Evolutionary conservation across 2,113 vertebrate genomes (phyloP).

Genomic region (Nothoprocta perdicaria): DNA sequence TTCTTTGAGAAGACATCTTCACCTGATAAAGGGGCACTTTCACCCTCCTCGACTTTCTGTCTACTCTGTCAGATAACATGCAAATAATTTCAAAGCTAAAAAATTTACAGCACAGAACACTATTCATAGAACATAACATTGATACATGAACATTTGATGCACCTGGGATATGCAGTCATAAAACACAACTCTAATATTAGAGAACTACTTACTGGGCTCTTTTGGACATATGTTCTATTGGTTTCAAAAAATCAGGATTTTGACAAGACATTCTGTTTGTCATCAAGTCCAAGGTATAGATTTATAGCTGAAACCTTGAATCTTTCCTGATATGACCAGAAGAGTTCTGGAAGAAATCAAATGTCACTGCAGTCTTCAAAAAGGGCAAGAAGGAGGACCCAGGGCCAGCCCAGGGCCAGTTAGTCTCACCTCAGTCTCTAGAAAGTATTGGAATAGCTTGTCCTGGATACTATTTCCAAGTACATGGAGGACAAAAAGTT

Average conservation of each 20-base stretch:
- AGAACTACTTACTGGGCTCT: background rate
- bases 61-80: background rate
- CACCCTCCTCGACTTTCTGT: background rate
- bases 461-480: too few species aligned
- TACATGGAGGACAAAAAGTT: too few species aligned
- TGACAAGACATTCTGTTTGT: background rate
- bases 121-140: background rate
- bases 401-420: too few species aligned
- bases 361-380: too few species aligned
- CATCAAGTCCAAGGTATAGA: constrained; percentile 6
- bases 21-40: background rate
- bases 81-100: constrained; percentile 30
- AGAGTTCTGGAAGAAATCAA: too few species aligned
- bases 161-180: constrained; percentile 9
- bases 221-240: background rate
- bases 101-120: background rate
- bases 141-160: background rate
- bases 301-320: constrained; percentile 32
- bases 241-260: background rate
- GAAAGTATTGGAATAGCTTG: too few species aligned
- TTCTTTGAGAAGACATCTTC: constrained; percentile 6
- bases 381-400: too few species aligned
- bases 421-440: too few species aligned
- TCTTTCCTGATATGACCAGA: background rate
- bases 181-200: constrained; percentile 7